Evolutionary conservation across 2,113 vertebrate genomes (phyloP).

Genomic region (Malurus melanocephalus): DNA sequence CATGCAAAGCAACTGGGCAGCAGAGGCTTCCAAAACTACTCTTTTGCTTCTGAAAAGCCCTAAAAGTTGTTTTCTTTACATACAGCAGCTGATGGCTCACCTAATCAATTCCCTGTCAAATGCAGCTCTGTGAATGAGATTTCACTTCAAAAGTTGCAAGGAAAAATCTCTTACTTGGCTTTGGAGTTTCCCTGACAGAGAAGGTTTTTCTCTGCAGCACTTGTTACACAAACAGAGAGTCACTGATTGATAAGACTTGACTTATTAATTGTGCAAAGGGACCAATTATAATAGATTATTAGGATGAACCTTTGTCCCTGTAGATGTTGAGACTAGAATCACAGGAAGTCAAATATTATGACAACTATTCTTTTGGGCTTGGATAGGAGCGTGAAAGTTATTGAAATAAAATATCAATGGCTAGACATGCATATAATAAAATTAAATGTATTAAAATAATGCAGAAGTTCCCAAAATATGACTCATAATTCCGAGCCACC

Average conservation of each 20-base stretch:
- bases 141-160: not conserved
- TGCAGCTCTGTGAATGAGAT: not conserved
- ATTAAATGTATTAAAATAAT: conserved; percentile 18
- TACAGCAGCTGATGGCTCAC: not conserved
- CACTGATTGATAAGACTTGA: conserved; percentile 42
- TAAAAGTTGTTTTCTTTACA: not conserved
- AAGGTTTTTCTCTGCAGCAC: not conserved
- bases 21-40: not conserved
- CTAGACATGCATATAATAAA: not conserved
- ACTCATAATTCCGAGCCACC: not conserved
- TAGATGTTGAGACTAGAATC: conserved; percentile 8
- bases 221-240: conserved; percentile 15
- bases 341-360: conserved; percentile 49
- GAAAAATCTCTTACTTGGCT: not conserved
- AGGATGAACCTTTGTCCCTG: conserved; percentile 17
- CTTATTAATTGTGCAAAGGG: conserved; percentile 48
- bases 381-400: conserved; percentile 24
- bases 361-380: conserved; percentile 29
- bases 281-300: conserved; percentile 47
- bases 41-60: not conserved
- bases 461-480: not conserved
- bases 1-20: not conserved
- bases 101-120: not conserved
- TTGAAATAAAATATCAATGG: conserved; percentile 39
- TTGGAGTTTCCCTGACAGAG: not conserved